These are phyloP conservation scores for Eidolon helvum DNA, from an alignment of 2,113 vertebrate genomes.

Conservation along the genomic window DNA sequence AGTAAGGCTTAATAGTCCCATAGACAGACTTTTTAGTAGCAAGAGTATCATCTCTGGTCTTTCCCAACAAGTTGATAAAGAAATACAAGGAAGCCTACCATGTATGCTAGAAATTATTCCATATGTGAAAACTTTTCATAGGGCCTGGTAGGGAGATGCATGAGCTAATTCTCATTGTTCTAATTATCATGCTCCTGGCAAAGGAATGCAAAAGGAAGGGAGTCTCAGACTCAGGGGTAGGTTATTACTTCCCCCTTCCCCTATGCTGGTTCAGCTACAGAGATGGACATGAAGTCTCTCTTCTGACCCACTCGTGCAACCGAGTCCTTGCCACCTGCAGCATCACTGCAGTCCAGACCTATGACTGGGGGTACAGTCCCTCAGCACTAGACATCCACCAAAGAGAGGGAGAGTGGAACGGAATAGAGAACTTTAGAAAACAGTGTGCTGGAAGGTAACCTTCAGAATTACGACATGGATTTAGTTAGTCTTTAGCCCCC, in stretches of 20 bases:
- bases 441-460: background rate
- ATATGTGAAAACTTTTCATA: background rate
- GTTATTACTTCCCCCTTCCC: background rate
- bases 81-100: background rate
- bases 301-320: background rate
- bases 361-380: too few species aligned
- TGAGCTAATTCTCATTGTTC: background rate
- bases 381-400: background rate
- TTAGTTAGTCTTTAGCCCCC: background rate
- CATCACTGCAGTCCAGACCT: background rate
- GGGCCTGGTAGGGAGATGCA: background rate
- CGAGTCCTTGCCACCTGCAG: background rate
- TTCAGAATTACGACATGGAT: background rate
- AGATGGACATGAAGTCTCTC: background rate
- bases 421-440: background rate
- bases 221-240: background rate
- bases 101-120: background rate
- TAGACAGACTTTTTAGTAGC: background rate
- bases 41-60: background rate
- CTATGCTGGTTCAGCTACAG: background rate
- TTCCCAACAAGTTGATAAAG: background rate
- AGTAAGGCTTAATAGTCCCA: background rate
- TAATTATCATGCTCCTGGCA: background rate
- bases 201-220: background rate
- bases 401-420: background rate